Base-by-base conservation (phyloP, 1,140 invertebrate species). In the Euwallacea similis region DNA sequence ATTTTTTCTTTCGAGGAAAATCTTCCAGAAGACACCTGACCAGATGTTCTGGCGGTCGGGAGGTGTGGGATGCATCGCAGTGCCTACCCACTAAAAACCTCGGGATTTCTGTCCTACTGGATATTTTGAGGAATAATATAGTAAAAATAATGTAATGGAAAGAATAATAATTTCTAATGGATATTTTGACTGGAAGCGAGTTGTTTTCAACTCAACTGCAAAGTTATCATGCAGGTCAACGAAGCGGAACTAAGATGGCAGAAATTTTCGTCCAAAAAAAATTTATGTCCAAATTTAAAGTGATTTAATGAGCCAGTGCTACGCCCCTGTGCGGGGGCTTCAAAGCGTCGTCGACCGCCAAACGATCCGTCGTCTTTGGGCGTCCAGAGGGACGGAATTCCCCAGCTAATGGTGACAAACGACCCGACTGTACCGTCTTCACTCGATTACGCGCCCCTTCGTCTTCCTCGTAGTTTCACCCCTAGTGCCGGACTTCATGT, bases 391-490 rank as follows among this genome's bases (percentile, higher is more conserved):
- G 59, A 54, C 7, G 47, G 55, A 69, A 69, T 56, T 63, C 67
- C 42, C 67, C 43, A 13, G 42, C 75, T 79, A 79, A 79, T 79
- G 77, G 76, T 78, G 77, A 79, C 77, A 79, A 79, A 79, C 77
- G 77, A 78, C 75, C 75, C 69, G 61, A 60, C 41, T 46, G 66
- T 54, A 58, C 72, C 74, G 75, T 74, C 70, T 72, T 76, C 74
- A 76, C 76, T 76, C 76, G 74, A 76, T 76, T 76, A 76, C 74
- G 68, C 66, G 71, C 60, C 72, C 66, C 69, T 72, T 72, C 72
- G 72, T 71, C 61, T 59, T 76, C 67, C 55, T 46, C 74, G 73
- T 72, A 33, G 21, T 33, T 33, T 33, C 21, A 33, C 21, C 21
- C 21, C 21, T 33, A 33, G 21, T 74, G 61, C 63, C 41, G 59